Evolutionary conservation across 2,113 vertebrate genomes (phyloP).

Genomic region (Desmodus rotundus): DNA sequence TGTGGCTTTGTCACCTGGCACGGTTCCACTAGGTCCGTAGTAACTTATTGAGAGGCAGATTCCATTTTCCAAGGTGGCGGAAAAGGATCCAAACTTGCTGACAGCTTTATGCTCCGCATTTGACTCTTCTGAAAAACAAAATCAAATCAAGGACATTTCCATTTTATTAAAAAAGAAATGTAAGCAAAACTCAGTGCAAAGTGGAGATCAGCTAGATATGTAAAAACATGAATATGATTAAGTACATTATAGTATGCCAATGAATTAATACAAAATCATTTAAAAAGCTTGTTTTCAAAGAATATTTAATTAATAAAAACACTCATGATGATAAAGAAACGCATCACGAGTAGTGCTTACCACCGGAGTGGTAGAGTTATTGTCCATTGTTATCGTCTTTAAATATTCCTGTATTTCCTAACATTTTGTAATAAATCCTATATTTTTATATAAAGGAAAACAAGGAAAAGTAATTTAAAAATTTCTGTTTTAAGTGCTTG

Average conservation of each 20-base stretch:
- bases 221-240: neutral
- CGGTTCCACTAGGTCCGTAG: conserved; percentile 84
- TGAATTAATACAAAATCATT: conserved; percentile 1
- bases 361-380: neutral
- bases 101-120: conserved; percentile 45
- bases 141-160: neutral
- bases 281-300: neutral
- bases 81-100: conserved; percentile 89
- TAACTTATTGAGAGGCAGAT: conserved; percentile 90
- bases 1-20: conserved; percentile 81
- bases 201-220: neutral
- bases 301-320: conserved; percentile 6
- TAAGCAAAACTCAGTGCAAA: neutral
- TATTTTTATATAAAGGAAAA: neutral
- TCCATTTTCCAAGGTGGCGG: conserved; percentile 88
- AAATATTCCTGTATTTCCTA: neutral
- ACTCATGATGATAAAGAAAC: neutral
- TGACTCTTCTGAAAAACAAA: conserved; percentile 63
- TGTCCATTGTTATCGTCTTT: neutral
- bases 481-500: neutral
- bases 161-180: conserved; percentile 25
- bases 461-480: neutral
- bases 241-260: neutral
- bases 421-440: neutral
- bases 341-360: neutral